phyloP scores from a whole-genome alignment of 2,888 invertebrate genomes.

The Aromia moschata region DNA sequence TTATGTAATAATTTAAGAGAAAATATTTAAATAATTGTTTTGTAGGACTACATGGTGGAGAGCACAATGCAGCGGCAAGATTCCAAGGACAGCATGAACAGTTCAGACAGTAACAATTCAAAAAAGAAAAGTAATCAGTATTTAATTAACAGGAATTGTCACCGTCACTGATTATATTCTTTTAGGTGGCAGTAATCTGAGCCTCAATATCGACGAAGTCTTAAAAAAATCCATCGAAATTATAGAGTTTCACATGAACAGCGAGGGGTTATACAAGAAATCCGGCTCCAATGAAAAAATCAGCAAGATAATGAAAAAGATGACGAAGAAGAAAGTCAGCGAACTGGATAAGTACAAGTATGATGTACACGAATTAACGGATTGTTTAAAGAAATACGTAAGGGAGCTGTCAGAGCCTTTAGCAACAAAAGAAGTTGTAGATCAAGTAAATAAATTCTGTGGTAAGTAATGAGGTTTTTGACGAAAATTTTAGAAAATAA shows the following conservation, averaged over 20 bases:
- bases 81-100: constrained; percentile 45
- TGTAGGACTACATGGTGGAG: constrained; percentile 32
- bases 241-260: constrained; percentile 73
- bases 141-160: background rate
- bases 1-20: no score
- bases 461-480: no score
- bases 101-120: constrained; percentile 39
- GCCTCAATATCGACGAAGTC: constrained; percentile 66
- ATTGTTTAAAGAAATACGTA: constrained; percentile 91
- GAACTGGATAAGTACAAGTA: constrained; percentile 60
- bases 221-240: constrained; percentile 79
- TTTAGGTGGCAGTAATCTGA: constrained; percentile 45
- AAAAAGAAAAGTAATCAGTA: constrained; percentile 37
- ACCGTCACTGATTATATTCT: constrained; percentile 7
- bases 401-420: constrained; percentile 88
- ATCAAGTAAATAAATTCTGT: constrained; percentile 44
- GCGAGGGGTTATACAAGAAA: constrained; percentile 84
- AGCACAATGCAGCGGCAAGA: constrained; percentile 40
- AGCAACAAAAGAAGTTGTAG: constrained; percentile 74
- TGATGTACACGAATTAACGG: constrained; percentile 90
- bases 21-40: no score
- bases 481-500: no score
- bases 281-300: constrained; percentile 78
- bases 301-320: constrained; percentile 53
- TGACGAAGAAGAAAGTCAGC: constrained; percentile 49